Conservation (phyloP, 2,888 invertebrate genomes). For the Serrognathus titanus region DNA sequence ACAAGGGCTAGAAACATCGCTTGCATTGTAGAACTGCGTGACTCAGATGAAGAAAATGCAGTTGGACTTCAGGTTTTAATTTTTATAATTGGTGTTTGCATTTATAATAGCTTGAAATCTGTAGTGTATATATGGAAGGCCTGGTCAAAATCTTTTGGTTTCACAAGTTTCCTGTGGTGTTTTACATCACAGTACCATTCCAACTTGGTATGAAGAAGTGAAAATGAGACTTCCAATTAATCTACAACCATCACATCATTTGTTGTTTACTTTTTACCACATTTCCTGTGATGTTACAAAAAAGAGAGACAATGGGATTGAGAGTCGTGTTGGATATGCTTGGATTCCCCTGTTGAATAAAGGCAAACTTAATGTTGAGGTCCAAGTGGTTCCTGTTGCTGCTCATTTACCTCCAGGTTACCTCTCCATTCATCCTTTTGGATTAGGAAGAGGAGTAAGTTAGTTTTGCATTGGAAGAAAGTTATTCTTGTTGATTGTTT, state of each 20-base stretch:
- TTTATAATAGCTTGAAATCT: slow-evolving; percentile 22
- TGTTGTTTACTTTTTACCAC: slow-evolving; percentile 94
- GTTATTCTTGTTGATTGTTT: background rate
- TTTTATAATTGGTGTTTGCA: background rate
- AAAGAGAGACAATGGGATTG: slow-evolving; percentile 71
- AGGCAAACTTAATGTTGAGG: slow-evolving; percentile 80
- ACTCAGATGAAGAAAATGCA: slow-evolving; percentile 71
- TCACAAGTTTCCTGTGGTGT: slow-evolving; percentile 73
- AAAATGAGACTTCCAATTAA: slow-evolving; percentile 87
- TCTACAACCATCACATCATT: slow-evolving; percentile 80
- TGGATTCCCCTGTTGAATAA: slow-evolving; percentile 87
- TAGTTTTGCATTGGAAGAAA: background rate
- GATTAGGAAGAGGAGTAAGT: slow-evolving; percentile 84
- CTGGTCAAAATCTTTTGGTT: slow-evolving; percentile 62
- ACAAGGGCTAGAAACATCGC: slow-evolving; percentile 92
- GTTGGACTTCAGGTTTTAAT: slow-evolving; percentile 66
- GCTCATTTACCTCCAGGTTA: slow-evolving; percentile 86
- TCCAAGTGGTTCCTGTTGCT: slow-evolving; percentile 81
- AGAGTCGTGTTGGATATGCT: slow-evolving; percentile 87
- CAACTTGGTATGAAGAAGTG: slow-evolving; percentile 90
- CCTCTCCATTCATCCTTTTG: slow-evolving; percentile 82
- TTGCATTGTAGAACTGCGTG: slow-evolving; percentile 83
- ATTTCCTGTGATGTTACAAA: slow-evolving; percentile 85
- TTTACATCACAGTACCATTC: slow-evolving; percentile 84
- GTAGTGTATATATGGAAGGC: slow-evolving; percentile 72